Conservation (phyloP, 2,888 invertebrate species). For the Nomada hirtipes region DNA sequence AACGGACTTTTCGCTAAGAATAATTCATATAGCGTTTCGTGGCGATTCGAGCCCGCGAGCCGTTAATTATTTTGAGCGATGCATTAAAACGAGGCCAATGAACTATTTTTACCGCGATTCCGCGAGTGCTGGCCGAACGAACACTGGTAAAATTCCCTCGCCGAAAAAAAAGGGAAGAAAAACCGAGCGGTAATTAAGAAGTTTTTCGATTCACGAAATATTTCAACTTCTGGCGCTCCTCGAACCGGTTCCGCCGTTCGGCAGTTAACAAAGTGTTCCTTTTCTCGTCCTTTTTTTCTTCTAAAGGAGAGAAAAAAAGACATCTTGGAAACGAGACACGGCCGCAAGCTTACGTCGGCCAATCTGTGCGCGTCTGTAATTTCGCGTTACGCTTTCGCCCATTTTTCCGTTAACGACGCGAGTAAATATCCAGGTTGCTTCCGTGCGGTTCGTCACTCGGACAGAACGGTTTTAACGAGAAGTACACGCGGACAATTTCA, state of each 20-base stretch:
- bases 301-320: background rate
- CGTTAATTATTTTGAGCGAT: constrained; percentile 27
- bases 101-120: constrained; percentile 36
- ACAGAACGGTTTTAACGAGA: constrained; percentile 37
- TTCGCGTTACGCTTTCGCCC: constrained; percentile 70
- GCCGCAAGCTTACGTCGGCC: background rate
- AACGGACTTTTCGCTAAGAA: background rate
- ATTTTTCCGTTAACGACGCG: constrained; percentile 66
- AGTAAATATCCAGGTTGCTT: constrained; percentile 69
- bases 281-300: background rate
- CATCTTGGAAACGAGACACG: background rate
- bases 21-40: background rate
- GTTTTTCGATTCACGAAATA: constrained; percentile 33
- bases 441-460: constrained; percentile 53
- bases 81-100: constrained; percentile 28
- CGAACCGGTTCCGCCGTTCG: background rate
- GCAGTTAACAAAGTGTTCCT: constrained; percentile 13
- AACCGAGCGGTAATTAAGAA: constrained; percentile 31
- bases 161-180: constrained; percentile 2
- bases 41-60: constrained; percentile 5
- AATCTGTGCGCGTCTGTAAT: constrained; percentile 18
- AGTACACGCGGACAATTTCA: background rate
- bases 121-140: constrained; percentile 3
- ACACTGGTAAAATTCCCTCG: background rate
- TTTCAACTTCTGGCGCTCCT: background rate